These are phyloP conservation scores for Danionella dracula DNA, from an alignment of 2,797 vertebrate genomes.

Conservation along the genomic window DNA sequence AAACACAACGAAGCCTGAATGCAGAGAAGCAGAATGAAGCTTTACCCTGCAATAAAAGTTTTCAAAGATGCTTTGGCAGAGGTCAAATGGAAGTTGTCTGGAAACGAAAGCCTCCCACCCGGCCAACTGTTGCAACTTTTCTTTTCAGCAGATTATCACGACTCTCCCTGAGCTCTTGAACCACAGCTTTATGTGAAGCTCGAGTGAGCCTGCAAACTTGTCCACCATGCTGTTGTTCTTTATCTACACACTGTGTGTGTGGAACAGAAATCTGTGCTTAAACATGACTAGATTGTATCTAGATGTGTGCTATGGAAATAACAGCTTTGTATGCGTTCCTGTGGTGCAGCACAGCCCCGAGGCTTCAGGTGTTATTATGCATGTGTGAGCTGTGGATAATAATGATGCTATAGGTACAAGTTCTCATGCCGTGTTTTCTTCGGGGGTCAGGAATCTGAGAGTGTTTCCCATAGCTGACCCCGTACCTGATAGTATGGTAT, in stretches of 20 bases:
- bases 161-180: not conserved
- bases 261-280: conserved; percentile 5
- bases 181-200: conserved; percentile 10
- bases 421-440: conserved; percentile 18
- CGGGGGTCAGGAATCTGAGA: conserved; percentile 17
- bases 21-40: conserved; percentile 13
- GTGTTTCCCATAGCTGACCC: not conserved
- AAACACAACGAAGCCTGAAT: conserved; percentile 18
- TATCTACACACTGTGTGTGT: not conserved
- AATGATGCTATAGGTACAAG: conserved; percentile 28
- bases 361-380: conserved; percentile 14
- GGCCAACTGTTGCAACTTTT: conserved; percentile 46
- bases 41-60: conserved; percentile 41
- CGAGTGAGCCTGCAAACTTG: conserved; percentile 9
- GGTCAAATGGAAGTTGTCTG: conserved; percentile 55
- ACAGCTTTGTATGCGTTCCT: not conserved
- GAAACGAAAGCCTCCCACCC: conserved; percentile 48
- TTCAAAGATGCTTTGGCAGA: conserved; percentile 57
- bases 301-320: conserved; percentile 1
- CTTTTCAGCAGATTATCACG: conserved; percentile 42
- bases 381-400: conserved; percentile 13
- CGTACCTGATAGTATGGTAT: too few species aligned
- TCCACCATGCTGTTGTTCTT: not conserved
- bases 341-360: not conserved
- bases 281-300: too few species aligned